Evolutionary conservation across 2,113 vertebrate genomes (phyloP).

Genomic region (Mus pahari): DNA sequence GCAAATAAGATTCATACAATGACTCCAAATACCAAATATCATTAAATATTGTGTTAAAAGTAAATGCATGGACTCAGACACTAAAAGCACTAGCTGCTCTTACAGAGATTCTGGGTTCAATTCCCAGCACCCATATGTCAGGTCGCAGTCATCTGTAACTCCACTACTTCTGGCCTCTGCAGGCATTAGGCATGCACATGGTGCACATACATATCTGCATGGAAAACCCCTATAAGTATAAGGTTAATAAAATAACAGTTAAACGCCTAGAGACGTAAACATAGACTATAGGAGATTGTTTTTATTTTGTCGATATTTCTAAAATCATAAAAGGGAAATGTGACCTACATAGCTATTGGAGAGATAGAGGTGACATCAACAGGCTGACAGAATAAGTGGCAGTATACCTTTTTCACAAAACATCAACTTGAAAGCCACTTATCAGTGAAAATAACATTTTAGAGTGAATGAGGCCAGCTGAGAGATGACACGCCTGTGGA

Average conservation of each 20-base stretch:
- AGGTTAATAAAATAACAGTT: not conserved
- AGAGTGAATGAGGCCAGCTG: not conserved
- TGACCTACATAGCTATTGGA: not conserved
- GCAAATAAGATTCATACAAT: not conserved
- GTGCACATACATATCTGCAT: not conserved
- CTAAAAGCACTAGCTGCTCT: not conserved
- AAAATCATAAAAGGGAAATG: not conserved
- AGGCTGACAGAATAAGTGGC: not conserved
- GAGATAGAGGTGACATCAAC: not conserved
- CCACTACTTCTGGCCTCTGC: not conserved
- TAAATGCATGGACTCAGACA: not conserved
- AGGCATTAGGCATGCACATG: not conserved
- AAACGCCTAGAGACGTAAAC: not conserved
- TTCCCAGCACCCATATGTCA: not conserved
- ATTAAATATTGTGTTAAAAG: constrained; percentile 1
- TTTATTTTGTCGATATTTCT: not conserved
- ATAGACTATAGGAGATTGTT: not conserved
- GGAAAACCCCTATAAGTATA: not conserved
- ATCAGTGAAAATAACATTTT: not conserved
- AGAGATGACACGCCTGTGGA: not conserved
- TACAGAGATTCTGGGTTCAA: not conserved
- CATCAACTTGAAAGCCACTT: not conserved
- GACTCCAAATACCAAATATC: not conserved
- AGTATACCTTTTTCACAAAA: not conserved
- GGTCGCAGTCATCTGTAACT: not conserved